phyloP scores from a whole-genome alignment of 2,113 vertebrate species.

The Silurus asotus region DNA sequence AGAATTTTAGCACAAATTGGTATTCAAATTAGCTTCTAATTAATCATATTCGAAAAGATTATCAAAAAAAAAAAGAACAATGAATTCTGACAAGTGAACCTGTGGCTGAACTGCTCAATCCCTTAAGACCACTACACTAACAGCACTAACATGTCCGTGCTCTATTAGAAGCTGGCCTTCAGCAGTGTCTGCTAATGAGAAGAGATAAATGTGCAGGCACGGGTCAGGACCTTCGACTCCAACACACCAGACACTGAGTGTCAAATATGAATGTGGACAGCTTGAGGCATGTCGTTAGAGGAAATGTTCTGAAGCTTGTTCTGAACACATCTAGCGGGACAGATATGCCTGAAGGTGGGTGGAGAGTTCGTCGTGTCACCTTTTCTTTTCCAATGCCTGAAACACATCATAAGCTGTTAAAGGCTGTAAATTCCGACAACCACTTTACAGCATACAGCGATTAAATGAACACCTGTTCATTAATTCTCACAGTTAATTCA shows the following conservation, averaged over 20 bases:
- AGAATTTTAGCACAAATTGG: background rate
- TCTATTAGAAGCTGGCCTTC: background rate
- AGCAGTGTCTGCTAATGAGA: constrained; percentile 39
- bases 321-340: constrained; percentile 9
- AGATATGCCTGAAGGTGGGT: constrained; percentile 9
- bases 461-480: background rate
- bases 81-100: constrained; percentile 38
- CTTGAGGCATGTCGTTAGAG: constrained; percentile 21
- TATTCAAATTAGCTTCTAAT: background rate
- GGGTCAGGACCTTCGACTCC: constrained; percentile 23
- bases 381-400: constrained; percentile 17
- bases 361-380: background rate
- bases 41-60: background rate
- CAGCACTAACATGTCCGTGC: background rate
- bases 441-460: background rate
- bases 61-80: constrained; percentile 32
- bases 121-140: background rate
- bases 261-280: constrained; percentile 29
- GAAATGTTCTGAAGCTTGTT: constrained; percentile 2
- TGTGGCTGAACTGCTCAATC: constrained; percentile 25
- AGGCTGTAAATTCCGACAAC: background rate
- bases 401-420: constrained; percentile 30
- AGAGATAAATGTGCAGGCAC: constrained; percentile 11
- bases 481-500: background rate
- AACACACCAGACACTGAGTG: constrained; percentile 18